These are phyloP conservation scores for Cryptophagus acutangulus DNA, from an alignment of 2,888 invertebrate species.

Conservation along the genomic window DNA sequence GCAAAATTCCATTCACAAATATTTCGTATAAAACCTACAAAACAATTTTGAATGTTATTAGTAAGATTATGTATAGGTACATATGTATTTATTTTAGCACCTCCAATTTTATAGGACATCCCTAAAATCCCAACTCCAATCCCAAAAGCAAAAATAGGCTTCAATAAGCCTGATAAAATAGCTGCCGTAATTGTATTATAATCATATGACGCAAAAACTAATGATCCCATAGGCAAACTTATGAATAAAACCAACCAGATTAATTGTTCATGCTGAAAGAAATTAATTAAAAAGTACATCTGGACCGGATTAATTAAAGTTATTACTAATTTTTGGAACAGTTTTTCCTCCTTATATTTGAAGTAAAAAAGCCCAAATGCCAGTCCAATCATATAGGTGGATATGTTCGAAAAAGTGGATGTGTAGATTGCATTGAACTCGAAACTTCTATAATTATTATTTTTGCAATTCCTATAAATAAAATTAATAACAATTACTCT, in stretches of 20 bases:
- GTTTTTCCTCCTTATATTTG: constrained; percentile 10
- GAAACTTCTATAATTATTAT: constrained; percentile 26
- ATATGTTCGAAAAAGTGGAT: constrained; percentile 30
- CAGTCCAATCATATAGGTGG: constrained; percentile 31
- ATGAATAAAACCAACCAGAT: constrained; percentile 21
- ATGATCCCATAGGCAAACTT: constrained; percentile 23
- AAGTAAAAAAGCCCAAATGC: constrained; percentile 29
- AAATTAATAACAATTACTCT: constrained; percentile 8
- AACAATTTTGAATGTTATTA: constrained; percentile 3
- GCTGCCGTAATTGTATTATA: constrained; percentile 25
- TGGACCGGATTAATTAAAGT: background rate
- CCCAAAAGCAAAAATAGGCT: constrained; percentile 31
- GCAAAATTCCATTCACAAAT: constrained; percentile 28
- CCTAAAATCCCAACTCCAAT: constrained; percentile 32
- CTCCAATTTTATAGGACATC: constrained; percentile 25
- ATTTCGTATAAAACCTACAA: constrained; percentile 21
- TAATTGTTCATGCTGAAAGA: constrained; percentile 16
- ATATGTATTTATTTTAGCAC: constrained; percentile 1
- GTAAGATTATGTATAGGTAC: background rate
- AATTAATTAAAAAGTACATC: background rate
- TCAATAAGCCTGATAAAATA: constrained; percentile 28
- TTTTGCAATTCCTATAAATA: constrained; percentile 28
- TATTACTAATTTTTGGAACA: background rate
- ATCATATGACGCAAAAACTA: constrained; percentile 22
- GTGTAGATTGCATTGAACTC: constrained; percentile 29